phyloP scores from a whole-genome alignment of 30 jellyfish, hydroid and myxozoan genomes.

The Turritopsis rubra region DNA sequence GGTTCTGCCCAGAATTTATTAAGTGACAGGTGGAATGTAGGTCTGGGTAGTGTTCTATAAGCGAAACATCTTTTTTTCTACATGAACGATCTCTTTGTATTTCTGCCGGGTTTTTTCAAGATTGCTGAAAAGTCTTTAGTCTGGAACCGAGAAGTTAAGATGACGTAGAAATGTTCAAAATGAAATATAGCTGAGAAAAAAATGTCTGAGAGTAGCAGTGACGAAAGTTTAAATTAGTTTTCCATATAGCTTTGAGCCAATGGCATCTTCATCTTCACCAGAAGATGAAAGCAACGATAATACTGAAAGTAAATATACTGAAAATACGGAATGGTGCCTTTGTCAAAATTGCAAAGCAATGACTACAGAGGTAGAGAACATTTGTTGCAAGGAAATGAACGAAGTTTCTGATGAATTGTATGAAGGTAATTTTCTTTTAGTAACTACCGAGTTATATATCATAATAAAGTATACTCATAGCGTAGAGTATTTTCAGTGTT shows the following conservation, averaged over 20 bases:
- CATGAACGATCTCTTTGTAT: background rate
- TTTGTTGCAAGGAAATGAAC: background rate
- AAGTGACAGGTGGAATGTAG: too few relatives aligned
- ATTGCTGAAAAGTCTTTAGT: background rate
- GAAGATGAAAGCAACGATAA: background rate
- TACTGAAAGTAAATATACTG: background rate
- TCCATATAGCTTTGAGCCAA: background rate
- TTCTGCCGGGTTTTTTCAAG: background rate
- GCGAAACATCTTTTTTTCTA: background rate
- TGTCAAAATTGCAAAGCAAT: background rate
- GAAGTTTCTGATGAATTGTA: background rate
- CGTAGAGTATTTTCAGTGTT: background rate
- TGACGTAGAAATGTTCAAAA: background rate
- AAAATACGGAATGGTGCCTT: background rate
- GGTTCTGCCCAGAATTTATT: too few relatives aligned
- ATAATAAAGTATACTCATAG: too few relatives aligned
- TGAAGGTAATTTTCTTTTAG: background rate
- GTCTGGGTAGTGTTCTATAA: too few relatives aligned
- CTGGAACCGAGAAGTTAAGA: background rate
- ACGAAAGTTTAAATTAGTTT: background rate
- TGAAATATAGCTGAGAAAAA: background rate
- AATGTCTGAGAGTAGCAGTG: background rate
- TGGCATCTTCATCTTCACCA: background rate
- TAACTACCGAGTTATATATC: background rate
- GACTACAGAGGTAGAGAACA: background rate